A percentile compares a stretch with the other conserved stretches of the same genome.
Evolutionary conservation across 2,888 invertebrate species (phyloP).

Genomic region (Agrochola litura): DNA sequence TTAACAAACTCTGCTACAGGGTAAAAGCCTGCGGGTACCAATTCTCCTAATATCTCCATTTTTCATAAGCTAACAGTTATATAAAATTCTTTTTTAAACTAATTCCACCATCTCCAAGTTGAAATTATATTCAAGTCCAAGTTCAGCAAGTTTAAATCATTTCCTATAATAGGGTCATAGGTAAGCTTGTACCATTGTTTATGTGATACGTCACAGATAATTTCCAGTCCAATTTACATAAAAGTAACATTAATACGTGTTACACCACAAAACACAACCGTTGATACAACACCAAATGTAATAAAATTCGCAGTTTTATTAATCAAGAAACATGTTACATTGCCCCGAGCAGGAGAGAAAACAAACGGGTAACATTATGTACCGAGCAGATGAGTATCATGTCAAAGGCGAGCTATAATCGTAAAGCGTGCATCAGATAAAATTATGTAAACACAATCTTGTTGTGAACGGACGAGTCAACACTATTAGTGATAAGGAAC

Average conservation of each 20-base stretch:
- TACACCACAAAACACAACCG: slow-evolving; percentile 16
- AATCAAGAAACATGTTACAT: slow-evolving; percentile 41
- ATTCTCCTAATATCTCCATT: not conserved
- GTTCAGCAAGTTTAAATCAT: not conserved
- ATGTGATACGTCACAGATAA: not conserved
- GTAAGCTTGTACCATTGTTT: not conserved
- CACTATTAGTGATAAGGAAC: slow-evolving; percentile 54
- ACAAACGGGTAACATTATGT: slow-evolving; percentile 54
- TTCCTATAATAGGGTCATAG: too few relatives aligned
- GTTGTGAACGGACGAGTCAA: slow-evolving; percentile 52
- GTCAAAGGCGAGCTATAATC: slow-evolving; percentile 61
- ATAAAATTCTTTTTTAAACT: not conserved
- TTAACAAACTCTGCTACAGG: not conserved
- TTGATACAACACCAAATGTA: slow-evolving; percentile 3
- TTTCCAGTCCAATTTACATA: slow-evolving; percentile 10
- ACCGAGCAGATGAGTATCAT: slow-evolving; percentile 62
- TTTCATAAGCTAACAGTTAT: too few relatives aligned
- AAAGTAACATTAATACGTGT: slow-evolving; percentile 16
- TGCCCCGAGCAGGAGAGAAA: slow-evolving; percentile 50
- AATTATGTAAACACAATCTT: slow-evolving; percentile 69
- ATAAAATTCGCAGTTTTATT: slow-evolving; percentile 45
- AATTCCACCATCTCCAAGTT: not conserved
- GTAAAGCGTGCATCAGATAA: slow-evolving; percentile 67
- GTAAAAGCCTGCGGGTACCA: not conserved
- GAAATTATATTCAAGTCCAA: too few relatives aligned